phyloP scores from a whole-genome alignment of 1,140 invertebrate species.

The Triops cancriformis region DNA sequence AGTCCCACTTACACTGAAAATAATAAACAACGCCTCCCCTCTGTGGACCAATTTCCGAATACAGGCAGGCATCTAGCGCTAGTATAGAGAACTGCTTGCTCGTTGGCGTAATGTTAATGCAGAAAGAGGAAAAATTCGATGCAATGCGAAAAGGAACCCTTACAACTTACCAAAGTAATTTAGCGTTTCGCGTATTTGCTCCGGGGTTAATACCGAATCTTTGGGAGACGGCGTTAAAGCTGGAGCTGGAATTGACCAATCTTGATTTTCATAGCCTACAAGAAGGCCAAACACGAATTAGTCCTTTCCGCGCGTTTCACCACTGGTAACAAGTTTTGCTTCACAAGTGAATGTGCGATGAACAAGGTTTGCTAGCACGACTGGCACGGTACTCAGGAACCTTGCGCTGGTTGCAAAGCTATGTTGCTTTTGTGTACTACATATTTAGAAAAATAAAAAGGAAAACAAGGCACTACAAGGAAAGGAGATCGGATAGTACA shows the following conservation, averaged over 20 bases:
- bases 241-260: slow-evolving; percentile 86
- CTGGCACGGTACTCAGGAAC: too few species aligned
- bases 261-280: slow-evolving; percentile 83
- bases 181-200: slow-evolving; percentile 88
- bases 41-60: too few species aligned
- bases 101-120: not conserved
- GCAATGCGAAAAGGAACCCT: not conserved
- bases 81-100: not conserved
- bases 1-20: too few species aligned
- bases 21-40: too few species aligned
- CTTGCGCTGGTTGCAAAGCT: too few species aligned
- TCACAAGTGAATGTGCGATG: too few species aligned
- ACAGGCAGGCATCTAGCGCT: not conserved
- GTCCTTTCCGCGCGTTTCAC: not conserved
- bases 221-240: slow-evolving; percentile 46
- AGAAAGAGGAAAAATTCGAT: not conserved
- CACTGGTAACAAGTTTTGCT: too few species aligned
- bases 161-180: slow-evolving; percentile 91
- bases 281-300: slow-evolving; percentile 34
- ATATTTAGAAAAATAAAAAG: too few species aligned
- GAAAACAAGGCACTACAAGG: too few species aligned
- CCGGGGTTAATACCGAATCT: slow-evolving; percentile 68
- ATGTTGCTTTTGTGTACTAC: too few species aligned
- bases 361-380: too few species aligned
- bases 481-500: too few species aligned